Base-by-base conservation (phyloP, 2,888 invertebrate species). In the Erannis defoliaria region DNA sequence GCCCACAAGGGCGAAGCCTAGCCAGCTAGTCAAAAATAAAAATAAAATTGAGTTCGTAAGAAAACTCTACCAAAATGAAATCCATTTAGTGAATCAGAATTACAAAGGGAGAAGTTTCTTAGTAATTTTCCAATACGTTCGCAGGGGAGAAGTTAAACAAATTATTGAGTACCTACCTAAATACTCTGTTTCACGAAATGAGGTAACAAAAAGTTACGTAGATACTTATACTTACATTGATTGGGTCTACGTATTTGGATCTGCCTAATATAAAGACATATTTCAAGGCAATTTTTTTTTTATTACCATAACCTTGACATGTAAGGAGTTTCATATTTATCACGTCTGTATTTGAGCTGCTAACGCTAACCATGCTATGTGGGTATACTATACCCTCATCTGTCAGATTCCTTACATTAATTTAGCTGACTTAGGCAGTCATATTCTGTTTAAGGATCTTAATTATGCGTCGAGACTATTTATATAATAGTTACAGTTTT, bases 61-160 rank as follows among this genome's bases (percentile, higher is more conserved):
- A 64, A 54, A 55, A 43, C 63, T 63, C 38, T 23, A 51, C 48
- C 55, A 35, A 51, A 61, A 54, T 57, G 51, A 45, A 56, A 64
- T 54, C 55, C 62, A 65, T 62, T 65, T 56, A 62, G 64, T 66
- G 65, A 66, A 60, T 66, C 66, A 61, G 64, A 66, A 70, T 66
- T 70, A 65, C 62, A 71, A 70, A 64, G 62, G 57, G 62, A 59
- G 64, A 71, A 62, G 60, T 63, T 61, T 55, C 46, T 60, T 31
- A 50, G 63, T 67, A 62, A 61, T 66, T 61, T 66, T 56, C 66
- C 68, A 58, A 67, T 68, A 67, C 55, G 55, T 61, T 62, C 50
- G 40, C 19, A 55, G 50, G 35, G 63, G 55, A 48, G 49, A 64
- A 59, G 55, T 63, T 55, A 59, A 55, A 64, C 55, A 64, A 55